Evolutionary conservation across 2,888 invertebrate species (phyloP).

Genomic region (Pterostichus niger): DNA sequence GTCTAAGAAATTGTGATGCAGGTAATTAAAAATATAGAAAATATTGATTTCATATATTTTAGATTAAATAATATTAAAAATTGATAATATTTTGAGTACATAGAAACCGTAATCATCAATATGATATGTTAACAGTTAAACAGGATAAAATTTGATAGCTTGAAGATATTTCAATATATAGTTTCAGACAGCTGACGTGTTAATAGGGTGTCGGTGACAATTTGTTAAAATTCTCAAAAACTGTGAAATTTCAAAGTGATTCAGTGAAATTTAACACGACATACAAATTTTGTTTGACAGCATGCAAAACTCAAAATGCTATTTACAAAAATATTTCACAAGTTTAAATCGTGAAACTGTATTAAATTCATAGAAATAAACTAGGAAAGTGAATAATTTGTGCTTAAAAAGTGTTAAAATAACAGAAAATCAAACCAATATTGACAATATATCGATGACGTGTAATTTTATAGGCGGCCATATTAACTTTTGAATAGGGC

Average conservation of each 20-base stretch:
- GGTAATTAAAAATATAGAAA: too few species aligned
- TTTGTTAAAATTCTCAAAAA: constrained; percentile 7
- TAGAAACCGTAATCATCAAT: constrained; percentile 45
- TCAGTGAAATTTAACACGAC: neutral
- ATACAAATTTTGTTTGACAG: too few species aligned
- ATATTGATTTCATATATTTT: constrained; percentile 9
- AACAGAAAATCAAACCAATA: neutral
- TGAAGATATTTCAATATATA: constrained; percentile 46
- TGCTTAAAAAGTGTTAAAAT: constrained; percentile 4
- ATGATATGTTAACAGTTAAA: constrained; percentile 56
- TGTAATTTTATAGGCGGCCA: constrained; percentile 9
- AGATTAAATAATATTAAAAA: constrained; percentile 55
- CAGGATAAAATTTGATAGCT: constrained; percentile 53
- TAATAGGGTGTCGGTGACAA: neutral
- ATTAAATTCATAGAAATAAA: neutral
- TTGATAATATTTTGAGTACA: constrained; percentile 53
- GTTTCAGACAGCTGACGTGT: constrained; percentile 25
- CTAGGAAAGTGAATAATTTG: neutral
- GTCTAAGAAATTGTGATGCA: neutral
- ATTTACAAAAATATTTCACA: too few species aligned
- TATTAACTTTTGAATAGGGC: neutral
- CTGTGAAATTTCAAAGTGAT: neutral
- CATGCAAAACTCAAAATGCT: too few species aligned
- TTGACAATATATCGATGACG: constrained; percentile 9
- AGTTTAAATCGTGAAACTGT: too few species aligned